Evolutionary conservation across 1,140 invertebrate genomes (phyloP).

Genomic region (Pseudomyrmex sp.): DNA sequence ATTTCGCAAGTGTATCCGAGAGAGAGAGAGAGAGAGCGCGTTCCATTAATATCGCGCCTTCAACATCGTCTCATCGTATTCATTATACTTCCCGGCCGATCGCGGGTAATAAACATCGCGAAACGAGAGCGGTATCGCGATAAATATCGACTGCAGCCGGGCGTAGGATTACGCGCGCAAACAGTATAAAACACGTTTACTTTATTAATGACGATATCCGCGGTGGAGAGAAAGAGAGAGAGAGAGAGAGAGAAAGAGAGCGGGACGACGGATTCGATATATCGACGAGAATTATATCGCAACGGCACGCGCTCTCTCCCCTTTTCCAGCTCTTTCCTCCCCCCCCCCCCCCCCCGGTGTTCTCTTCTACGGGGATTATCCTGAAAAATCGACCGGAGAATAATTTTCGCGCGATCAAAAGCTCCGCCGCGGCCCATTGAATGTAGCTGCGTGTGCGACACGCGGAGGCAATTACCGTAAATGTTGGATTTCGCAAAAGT

Average conservation of each 20-base stretch:
- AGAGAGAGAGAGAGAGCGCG: no score
- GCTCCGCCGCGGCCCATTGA: neutral
- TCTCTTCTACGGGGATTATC: neutral
- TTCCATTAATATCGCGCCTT: conserved; percentile 37
- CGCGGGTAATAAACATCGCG: conserved; percentile 41
- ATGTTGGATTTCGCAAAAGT: no score
- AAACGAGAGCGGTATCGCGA: neutral
- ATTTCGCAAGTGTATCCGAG: conserved; percentile 18
- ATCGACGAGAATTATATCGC: conserved; percentile 45
- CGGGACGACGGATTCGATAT: neutral
- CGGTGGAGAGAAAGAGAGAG: no score
- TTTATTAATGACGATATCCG: conserved; percentile 16
- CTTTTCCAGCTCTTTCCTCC: no score
- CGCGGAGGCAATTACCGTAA: neutral
- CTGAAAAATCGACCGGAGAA: conserved; percentile 7
- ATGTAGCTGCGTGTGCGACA: neutral
- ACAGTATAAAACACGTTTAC: conserved; percentile 26
- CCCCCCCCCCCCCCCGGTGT: no score
- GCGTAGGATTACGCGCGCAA: neutral
- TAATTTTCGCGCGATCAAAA: conserved; percentile 24
- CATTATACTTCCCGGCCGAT: conserved; percentile 15
- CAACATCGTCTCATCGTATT: conserved; percentile 39
- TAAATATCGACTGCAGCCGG: conserved; percentile 18
- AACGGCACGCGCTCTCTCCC: neutral
- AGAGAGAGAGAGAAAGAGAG: neutral